phyloP scores from a whole-genome alignment of 1,140 invertebrate species.

The Papilio helenus region DNA sequence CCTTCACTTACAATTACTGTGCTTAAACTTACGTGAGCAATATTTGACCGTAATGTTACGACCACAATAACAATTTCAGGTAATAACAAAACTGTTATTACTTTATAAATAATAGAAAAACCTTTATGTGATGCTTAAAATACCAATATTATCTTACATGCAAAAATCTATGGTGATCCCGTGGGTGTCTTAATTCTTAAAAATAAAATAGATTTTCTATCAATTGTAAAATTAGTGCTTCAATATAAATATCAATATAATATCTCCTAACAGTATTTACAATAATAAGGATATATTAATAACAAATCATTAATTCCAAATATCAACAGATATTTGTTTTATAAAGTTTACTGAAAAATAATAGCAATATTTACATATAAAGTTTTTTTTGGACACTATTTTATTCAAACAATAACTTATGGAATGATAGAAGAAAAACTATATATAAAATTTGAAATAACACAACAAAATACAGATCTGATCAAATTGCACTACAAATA shows the following conservation, averaged over 20 bases:
- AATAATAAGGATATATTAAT: constrained; percentile 29
- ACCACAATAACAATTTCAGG: constrained; percentile 25
- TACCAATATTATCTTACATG: constrained; percentile 19
- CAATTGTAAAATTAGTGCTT: constrained; percentile 28
- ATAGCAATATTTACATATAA: constrained; percentile 19
- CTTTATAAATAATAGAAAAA: background rate
- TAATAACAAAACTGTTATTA: constrained; percentile 23
- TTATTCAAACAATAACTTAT: constrained; percentile 48
- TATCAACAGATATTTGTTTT: constrained; percentile 17
- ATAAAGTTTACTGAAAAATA: background rate
- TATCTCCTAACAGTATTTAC: constrained; percentile 44
- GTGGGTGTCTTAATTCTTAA: constrained; percentile 20
- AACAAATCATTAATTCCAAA: background rate
- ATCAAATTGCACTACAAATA: constrained; percentile 66
- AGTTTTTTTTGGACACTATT: constrained; percentile 6
- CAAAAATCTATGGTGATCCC: constrained; percentile 30
- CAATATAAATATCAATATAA: constrained; percentile 43
- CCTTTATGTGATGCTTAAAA: background rate
- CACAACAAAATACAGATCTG: constrained; percentile 75
- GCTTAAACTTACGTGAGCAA: constrained; percentile 68
- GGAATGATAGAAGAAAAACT: constrained; percentile 67
- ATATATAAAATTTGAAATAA: constrained; percentile 70
- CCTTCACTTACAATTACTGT: constrained; percentile 42
- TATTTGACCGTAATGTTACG: constrained; percentile 43
- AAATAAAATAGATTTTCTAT: background rate